These are phyloP conservation scores for Luidia sarsii DNA, from an alignment of 53 echinoderm and acorn worm genomes.

Conservation along the genomic window DNA sequence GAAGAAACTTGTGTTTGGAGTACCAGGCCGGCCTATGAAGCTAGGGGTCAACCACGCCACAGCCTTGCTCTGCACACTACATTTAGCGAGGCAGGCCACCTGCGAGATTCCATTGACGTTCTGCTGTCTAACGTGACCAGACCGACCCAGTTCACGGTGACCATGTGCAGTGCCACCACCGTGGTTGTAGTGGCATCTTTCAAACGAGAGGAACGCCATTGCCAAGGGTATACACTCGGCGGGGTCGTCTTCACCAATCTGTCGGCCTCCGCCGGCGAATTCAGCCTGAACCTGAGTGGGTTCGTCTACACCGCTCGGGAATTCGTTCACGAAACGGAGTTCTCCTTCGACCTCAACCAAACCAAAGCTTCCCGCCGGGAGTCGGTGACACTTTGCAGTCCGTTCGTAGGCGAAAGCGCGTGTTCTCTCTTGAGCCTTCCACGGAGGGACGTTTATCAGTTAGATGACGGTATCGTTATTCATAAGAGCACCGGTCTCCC, in stretches of 20 bases:
- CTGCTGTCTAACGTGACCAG: neutral
- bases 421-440: neutral
- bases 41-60: neutral
- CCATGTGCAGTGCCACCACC: neutral
- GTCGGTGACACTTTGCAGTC: neutral
- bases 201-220: neutral
- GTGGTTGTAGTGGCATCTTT: neutral
- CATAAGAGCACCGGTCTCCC: neutral
- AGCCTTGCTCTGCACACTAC: neutral
- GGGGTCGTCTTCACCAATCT: neutral
- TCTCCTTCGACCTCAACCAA: neutral
- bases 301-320: constrained; percentile 6
- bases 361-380: neutral
- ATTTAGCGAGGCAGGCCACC: neutral
- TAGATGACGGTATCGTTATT: neutral
- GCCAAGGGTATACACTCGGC: neutral
- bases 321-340: constrained; percentile 8
- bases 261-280: neutral
- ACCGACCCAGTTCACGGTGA: neutral
- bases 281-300: constrained; percentile 3
- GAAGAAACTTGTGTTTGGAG: neutral
- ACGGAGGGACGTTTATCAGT: neutral
- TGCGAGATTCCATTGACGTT: neutral
- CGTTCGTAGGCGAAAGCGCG: neutral
- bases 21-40: neutral